These are phyloP conservation scores for Atractosteus spatula DNA, from an alignment of 2,113 vertebrate genomes.

Conservation along the genomic window DNA sequence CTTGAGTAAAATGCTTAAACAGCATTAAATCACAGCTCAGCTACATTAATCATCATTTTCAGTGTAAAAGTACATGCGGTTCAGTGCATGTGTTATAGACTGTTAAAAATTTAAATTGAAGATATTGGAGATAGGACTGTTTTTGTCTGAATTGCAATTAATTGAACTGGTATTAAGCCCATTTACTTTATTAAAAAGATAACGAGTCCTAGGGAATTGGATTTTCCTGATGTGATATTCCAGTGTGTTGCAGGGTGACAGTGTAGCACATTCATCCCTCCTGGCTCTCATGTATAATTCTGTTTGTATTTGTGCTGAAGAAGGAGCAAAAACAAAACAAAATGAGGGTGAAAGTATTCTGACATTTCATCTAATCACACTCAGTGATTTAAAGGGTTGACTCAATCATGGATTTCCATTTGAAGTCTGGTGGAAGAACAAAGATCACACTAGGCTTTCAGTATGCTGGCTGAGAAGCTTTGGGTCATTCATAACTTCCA, in stretches of 20 bases:
- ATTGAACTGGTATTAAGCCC: not conserved
- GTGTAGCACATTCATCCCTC: conserved; percentile 58
- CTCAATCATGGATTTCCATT: conserved; percentile 5
- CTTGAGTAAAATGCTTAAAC: too few relatives aligned
- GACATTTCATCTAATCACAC: conserved; percentile 58
- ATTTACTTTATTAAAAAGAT: not conserved
- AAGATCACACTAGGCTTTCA: not conserved
- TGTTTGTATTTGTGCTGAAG: conserved; percentile 62
- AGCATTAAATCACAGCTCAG: conserved; percentile 5
- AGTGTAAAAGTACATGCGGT: conserved; percentile 31
- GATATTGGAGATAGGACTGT: not conserved
- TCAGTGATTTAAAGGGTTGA: conserved; percentile 30
- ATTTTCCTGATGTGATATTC: not conserved
- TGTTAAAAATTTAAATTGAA: not conserved
- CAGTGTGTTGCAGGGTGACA: conserved; percentile 44
- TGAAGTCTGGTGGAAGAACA: not conserved
- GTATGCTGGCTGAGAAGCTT: not conserved
- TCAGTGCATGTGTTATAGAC: conserved; percentile 25
- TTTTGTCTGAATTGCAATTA: not conserved
- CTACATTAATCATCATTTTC: conserved; percentile 41
- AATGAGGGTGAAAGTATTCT: conserved; percentile 47
- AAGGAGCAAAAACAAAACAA: conserved; percentile 32
- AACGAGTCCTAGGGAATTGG: not conserved
- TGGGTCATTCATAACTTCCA: not conserved
- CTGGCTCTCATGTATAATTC: conserved; percentile 77